phyloP scores from a whole-genome alignment of 2,113 vertebrate species.

The Toxotes chatareus region DNA sequence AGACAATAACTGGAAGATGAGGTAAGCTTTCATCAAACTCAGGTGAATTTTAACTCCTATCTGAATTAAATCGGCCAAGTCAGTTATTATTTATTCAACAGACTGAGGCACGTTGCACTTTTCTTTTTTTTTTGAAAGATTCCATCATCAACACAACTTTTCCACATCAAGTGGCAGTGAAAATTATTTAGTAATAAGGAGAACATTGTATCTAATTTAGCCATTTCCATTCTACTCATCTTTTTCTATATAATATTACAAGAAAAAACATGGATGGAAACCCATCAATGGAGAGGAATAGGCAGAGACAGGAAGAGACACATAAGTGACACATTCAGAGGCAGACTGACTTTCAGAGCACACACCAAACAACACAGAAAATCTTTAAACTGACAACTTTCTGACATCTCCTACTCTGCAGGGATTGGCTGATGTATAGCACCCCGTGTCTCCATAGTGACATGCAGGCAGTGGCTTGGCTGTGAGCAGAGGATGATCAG shows the following conservation, averaged over 20 bases:
- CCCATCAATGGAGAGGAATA: background rate
- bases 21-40: background rate
- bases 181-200: background rate
- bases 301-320: background rate
- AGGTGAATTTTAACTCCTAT: conserved; percentile 5
- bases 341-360: conserved; percentile 1
- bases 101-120: background rate
- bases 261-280: background rate
- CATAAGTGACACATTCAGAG: background rate
- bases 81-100: conserved; percentile 6
- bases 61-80: background rate
- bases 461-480: conserved; percentile 60
- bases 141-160: background rate
- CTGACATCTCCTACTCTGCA: conserved; percentile 32
- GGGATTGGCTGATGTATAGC: conserved; percentile 77
- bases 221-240: background rate
- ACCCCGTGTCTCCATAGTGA: conserved; percentile 80
- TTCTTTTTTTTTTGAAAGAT: background rate
- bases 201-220: background rate
- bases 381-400: conserved; percentile 47
- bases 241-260: background rate
- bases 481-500: conserved; percentile 45
- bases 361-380: conserved; percentile 2
- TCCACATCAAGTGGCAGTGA: fast-evolving
- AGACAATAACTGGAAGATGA: background rate